Percentiles rank a stretch among this genome's conserved stretches.
Evolutionary conservation across 2,888 invertebrate species (phyloP).

Genomic region (Tyria jacobaeae): DNA sequence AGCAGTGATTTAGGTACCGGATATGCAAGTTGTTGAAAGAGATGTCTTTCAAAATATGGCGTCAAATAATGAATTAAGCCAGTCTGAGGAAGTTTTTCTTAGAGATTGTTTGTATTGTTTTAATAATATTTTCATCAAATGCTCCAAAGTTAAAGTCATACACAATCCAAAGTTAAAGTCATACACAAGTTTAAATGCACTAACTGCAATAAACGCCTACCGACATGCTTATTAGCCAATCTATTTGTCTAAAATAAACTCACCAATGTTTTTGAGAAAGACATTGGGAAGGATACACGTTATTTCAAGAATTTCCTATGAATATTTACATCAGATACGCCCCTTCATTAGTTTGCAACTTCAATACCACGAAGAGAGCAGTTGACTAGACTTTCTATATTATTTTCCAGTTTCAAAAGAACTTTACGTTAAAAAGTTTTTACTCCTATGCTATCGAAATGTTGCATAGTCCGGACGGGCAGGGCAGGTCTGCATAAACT

Average conservation of each 20-base stretch:
- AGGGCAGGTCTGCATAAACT: slow-evolving; percentile 45
- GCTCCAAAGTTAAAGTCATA: no score
- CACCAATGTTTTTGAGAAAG: not conserved
- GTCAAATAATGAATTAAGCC: no score
- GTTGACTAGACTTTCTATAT: slow-evolving; percentile 59
- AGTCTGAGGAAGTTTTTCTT: no score
- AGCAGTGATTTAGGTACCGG: no score
- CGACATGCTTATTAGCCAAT: no score
- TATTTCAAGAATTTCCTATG: slow-evolving; percentile 36
- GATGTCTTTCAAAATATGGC: no score
- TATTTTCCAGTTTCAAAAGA: slow-evolving; percentile 43
- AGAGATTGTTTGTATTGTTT: no score
- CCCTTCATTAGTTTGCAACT: slow-evolving; percentile 65
- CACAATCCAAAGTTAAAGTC: no score
- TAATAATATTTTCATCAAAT: no score
- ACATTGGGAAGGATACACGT: slow-evolving; percentile 17
- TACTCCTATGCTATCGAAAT: slow-evolving; percentile 22
- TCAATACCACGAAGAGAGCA: slow-evolving; percentile 53
- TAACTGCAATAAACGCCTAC: no score
- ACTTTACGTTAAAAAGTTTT: slow-evolving; percentile 36
- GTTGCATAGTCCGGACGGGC: slow-evolving; percentile 20
- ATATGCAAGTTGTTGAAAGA: no score
- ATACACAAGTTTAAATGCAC: no score
- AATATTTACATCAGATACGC: slow-evolving; percentile 50
- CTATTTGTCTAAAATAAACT: not conserved